Conservation (phyloP, 1,140 invertebrate species). For the Lineus longissimus region DNA sequence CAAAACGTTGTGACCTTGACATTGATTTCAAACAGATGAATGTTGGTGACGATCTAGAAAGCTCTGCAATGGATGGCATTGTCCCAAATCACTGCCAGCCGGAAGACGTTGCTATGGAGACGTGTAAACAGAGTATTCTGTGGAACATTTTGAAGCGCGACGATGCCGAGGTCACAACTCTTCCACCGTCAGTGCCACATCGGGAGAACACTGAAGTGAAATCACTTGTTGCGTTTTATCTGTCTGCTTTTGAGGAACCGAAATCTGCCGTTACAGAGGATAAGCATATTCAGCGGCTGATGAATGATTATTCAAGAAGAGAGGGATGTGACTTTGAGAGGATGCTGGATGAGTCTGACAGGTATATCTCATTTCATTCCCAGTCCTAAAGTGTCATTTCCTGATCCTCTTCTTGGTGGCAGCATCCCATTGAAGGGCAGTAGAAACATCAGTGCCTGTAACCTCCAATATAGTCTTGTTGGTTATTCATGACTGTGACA, state of each 20-base stretch:
- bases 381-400: too few relatives aligned
- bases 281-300: constrained; percentile 21
- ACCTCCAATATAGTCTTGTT: too few relatives aligned
- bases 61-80: too few relatives aligned
- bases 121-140: not conserved
- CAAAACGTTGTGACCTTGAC: too few relatives aligned
- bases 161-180: not conserved
- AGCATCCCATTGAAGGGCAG: too few relatives aligned
- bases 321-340: constrained; percentile 16
- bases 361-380: too few relatives aligned
- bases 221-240: constrained; percentile 16
- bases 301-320: constrained; percentile 19
- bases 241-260: constrained; percentile 23
- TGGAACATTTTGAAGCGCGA: constrained; percentile 3
- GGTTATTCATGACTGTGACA: too few relatives aligned
- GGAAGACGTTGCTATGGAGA: constrained; percentile 4
- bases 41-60: too few relatives aligned
- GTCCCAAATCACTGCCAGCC: too few relatives aligned
- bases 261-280: not conserved
- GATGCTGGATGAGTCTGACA: not conserved
- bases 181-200: not conserved
- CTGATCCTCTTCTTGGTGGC: too few relatives aligned
- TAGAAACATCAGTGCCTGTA: too few relatives aligned
- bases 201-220: not conserved
- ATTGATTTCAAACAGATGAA: too few relatives aligned